Percentiles rank a stretch among this genome's conserved stretches.
Evolutionary conservation across 2,888 invertebrate genomes (phyloP).

Genomic region (Drosophila formosana): DNA sequence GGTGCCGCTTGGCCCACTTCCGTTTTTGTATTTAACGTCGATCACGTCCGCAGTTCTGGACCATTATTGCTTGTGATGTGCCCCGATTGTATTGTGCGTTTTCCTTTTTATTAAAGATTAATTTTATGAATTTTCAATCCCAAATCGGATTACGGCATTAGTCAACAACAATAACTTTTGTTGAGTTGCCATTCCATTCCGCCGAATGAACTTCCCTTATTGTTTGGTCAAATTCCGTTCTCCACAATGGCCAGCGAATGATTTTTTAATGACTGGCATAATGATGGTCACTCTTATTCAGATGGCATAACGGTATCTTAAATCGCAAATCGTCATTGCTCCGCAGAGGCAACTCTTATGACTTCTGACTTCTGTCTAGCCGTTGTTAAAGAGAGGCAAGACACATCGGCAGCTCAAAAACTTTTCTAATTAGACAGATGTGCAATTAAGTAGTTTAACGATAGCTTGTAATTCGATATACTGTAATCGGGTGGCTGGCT

Average conservation of each 20-base stretch:
- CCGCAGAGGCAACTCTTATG: slow-evolving; percentile 9
- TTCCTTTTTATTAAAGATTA: slow-evolving; percentile 47
- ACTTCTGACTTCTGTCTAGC: neutral
- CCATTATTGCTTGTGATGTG: slow-evolving; percentile 60
- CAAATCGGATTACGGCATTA: slow-evolving; percentile 73
- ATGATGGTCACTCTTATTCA: slow-evolving; percentile 22
- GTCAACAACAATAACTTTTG: slow-evolving; percentile 45
- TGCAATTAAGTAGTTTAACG: slow-evolving; percentile 82
- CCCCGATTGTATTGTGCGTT: neutral
- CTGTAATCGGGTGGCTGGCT: slow-evolving; percentile 28
- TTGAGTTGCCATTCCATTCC: slow-evolving; percentile 30
- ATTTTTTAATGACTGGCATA: slow-evolving; percentile 35
- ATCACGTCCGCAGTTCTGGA: slow-evolving; percentile 62
- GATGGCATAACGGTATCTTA: slow-evolving; percentile 34
- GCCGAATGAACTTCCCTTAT: slow-evolving; percentile 1
- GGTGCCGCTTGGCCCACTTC: slow-evolving; percentile 45
- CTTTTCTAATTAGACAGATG: slow-evolving; percentile 81
- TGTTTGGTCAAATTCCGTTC: slow-evolving; percentile 2
- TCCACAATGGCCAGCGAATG: slow-evolving; percentile 41
- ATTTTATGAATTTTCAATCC: slow-evolving; percentile 70
- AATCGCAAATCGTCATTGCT: slow-evolving; percentile 35
- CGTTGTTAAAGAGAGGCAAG: neutral
- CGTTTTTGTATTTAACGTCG: slow-evolving; percentile 54
- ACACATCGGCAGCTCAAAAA: slow-evolving; percentile 46
- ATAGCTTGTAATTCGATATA: slow-evolving; percentile 73